phyloP scores from a whole-genome alignment of 2,797 vertebrate genomes.

The Dallia pectoralis region DNA sequence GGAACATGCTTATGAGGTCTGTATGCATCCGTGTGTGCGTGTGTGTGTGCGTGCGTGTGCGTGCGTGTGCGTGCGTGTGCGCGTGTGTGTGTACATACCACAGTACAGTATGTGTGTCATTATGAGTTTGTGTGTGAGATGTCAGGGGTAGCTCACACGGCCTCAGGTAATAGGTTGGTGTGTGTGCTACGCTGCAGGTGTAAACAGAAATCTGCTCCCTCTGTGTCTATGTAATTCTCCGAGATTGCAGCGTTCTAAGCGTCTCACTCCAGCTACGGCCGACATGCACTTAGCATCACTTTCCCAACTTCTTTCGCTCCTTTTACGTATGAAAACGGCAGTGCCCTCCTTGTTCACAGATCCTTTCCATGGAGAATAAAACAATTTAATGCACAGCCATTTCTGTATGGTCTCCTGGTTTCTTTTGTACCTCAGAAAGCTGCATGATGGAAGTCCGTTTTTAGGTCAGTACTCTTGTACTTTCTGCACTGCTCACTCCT shows the following conservation, averaged over 20 bases:
- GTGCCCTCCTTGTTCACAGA: not conserved
- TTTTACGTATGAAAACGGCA: not conserved
- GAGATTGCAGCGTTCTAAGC: too few species aligned
- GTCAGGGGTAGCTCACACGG: not conserved
- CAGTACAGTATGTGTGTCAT: not conserved
- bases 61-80: conserved; percentile 6
- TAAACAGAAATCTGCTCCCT: not conserved
- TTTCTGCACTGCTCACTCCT: conserved; percentile 40
- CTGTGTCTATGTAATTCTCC: not conserved
- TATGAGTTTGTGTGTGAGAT: not conserved
- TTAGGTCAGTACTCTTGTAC: conserved; percentile 48
- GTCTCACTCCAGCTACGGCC: not conserved
- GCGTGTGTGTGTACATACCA: not conserved
- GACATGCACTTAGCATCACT: not conserved
- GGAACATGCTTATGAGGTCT: not conserved
- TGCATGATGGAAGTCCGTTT: conserved; percentile 26
- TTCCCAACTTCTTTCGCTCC: not conserved
- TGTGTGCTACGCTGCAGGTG: not conserved
- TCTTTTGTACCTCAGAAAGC: conserved; percentile 14
- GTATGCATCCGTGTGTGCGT: not conserved
- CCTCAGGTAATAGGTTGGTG: not conserved
- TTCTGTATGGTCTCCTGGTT: not conserved
- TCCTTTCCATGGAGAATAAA: conserved; percentile 10
- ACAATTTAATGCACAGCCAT: conserved; percentile 3
- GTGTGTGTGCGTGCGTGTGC: conserved; percentile 2